Evolutionary conservation across 2,888 invertebrate species (phyloP), one percentile per base, ranked within the genome.

Genomic region (Pristionchus japonicus): DNA sequence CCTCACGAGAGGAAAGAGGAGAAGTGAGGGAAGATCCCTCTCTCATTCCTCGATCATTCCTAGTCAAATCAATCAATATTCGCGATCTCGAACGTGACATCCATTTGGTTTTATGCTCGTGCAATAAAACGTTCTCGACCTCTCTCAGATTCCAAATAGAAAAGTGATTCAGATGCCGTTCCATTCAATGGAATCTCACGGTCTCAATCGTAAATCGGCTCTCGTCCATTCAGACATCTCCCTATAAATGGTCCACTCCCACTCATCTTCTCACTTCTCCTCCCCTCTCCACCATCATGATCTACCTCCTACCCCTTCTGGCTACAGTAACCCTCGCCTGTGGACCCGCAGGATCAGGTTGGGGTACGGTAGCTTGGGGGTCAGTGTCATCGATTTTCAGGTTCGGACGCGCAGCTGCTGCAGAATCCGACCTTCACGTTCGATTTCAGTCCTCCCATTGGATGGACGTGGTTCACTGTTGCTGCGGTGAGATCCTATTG

Each of bases 381-480:
- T 80, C 49, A 80, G 49, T 23, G 80, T 80, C 47, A n/a, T 9
- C 31, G n/a, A n/a, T n/a, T n/a, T 64, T 37, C 40, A 86, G 85
- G 85, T 6, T 86, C 85, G 40, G 87, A 87, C n/a, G 87, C 87
- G 0, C n/a, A n/a, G 13, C 87, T 77, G 31, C 31, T 87, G 4
- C 37, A 23, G 34, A 87, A 87, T 37, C 87, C 87, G 27, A 52
- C 77, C 2, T 74, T 87, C 87, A n/a, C 74, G 2, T 87, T 87
- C 87, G 43, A 31, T 11, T 87, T 87, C 77, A 74, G 52, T 31
- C 87, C 87, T 27, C 87, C 87, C 37, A 43, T 74, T 9, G 74
- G 52, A 77, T 87, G 87, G 87, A 87, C 87, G 4, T 87, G n/a
- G 74, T 87, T 70, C 52, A 52, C 70, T 20, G 49, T 70, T 1